Evolutionary conservation across 2,113 vertebrate genomes (phyloP), one percentile per base, ranked within the genome.

Genomic region (Burhinus oedicnemus): DNA sequence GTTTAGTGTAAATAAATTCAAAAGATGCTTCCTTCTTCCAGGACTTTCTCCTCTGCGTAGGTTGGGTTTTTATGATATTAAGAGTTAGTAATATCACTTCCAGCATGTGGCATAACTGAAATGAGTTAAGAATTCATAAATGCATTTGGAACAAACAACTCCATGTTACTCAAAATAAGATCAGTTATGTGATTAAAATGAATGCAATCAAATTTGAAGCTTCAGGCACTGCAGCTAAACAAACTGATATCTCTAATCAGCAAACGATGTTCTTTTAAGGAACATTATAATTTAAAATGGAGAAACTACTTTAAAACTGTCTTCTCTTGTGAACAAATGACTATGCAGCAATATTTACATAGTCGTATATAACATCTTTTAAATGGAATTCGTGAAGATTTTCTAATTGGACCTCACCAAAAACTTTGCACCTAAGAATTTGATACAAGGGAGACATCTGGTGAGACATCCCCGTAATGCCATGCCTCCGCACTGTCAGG

Each of bases 371-470:
- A 83, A 93, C 64, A 52, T 44, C 6, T 65, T 78, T 44, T 4
- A 4, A 55, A 69, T 55, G 27, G 71, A 69, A 78, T 64, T 34
- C 11, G 8, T n/a, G 76, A 93, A 68, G 91, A 61, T 65, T 87
- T 45, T 57, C 72, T 94, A 30, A 49, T 45, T 79, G 70, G 38
- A 11, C 1, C 77, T 16, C 45, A 52, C 4, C 55, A 8, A 95
- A 64, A 74, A 55, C 40, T 78, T 21, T 54, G 22, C 40, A 1
- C 29, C 18, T 51, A 83, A 16, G 44, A 83, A 83, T 40, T 15
- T 38, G 55, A 91, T 96, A 16, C 97, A 97, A 98, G 97, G 92
- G 97, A 89, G 97, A 90, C 98, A 93, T 69, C 97, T 96, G 95
- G 96, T 97, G 98, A 95, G 18, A 38, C 49, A 36, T 14, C 9